Conservation (phyloP, 2,888 invertebrate species). For the Meteorus colon region DNA sequence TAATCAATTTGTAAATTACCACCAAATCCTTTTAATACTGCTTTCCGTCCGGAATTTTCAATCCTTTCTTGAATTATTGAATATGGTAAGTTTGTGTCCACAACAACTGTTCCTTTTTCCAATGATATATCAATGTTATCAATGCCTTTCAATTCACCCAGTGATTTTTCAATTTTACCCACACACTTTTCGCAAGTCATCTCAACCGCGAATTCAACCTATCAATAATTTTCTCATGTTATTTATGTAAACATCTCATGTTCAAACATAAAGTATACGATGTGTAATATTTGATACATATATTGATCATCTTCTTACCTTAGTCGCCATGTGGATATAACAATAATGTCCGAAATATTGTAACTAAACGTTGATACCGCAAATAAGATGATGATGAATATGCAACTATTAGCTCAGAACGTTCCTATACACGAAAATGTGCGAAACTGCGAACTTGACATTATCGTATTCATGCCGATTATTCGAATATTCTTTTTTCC, state of each 20-base stretch:
- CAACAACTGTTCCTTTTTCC: conserved; percentile 80
- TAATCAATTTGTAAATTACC: conserved; percentile 70
- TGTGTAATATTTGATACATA: not conserved
- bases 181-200: conserved; percentile 78
- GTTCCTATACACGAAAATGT: too few species aligned
- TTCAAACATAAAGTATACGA: too few species aligned
- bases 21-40: conserved; percentile 87
- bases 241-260: not conserved
- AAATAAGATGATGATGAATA: not conserved
- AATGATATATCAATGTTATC: conserved; percentile 75
- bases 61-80: conserved; percentile 74
- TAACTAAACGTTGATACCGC: not conserved
- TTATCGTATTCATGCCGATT: too few species aligned
- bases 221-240: not conserved
- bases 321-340: not conserved
- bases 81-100: conserved; percentile 80
- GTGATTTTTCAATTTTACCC: conserved; percentile 73
- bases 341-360: not conserved
- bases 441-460: too few species aligned
- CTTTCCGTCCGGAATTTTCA: conserved; percentile 79
- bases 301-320: not conserved
- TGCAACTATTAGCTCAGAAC: not conserved
- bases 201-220: conserved; percentile 81
- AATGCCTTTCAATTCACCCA: conserved; percentile 73
- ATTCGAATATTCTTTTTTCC: too few species aligned